Percentiles rank a stretch among this genome's conserved stretches.
Evolutionary conservation across 2,888 invertebrate genomes (phyloP).

Genomic region (Plagodis pulveraria): DNA sequence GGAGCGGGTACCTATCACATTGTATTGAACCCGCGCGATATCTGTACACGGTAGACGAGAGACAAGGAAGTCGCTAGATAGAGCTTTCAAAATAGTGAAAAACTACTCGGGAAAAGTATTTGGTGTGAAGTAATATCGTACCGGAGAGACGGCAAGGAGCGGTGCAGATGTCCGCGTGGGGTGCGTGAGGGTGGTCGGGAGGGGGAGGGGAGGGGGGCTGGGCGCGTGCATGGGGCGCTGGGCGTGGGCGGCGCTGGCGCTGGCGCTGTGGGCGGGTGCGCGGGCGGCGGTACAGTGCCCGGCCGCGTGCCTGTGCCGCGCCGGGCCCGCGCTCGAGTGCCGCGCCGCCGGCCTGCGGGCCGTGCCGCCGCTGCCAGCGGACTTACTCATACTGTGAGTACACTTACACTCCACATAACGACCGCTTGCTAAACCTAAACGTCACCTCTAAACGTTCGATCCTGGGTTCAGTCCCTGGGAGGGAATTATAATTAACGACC

Average conservation of each 20-base stretch:
- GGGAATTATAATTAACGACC: no score
- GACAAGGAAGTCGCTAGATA: no score
- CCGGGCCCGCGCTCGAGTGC: constrained; percentile 9
- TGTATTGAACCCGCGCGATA: no score
- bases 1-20: no score
- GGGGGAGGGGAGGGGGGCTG: not conserved
- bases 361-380: constrained; percentile 6
- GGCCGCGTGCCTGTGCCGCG: constrained; percentile 5
- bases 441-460: no score
- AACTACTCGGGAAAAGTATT: no score
- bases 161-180: not conserved
- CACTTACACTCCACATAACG: not conserved
- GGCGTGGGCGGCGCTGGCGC: not conserved
- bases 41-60: no score
- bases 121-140: not conserved
- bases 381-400: constrained; percentile 13
- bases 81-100: no score
- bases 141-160: not conserved
- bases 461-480: no score
- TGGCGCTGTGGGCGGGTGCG: not conserved
- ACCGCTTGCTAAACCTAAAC: no score
- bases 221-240: constrained; percentile 1
- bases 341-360: constrained; percentile 15
- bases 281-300: not conserved
- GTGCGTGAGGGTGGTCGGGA: not conserved